These are phyloP conservation scores for Valencia hispanica DNA, from an alignment of 2,797 vertebrate species.

Conservation along the genomic window DNA sequence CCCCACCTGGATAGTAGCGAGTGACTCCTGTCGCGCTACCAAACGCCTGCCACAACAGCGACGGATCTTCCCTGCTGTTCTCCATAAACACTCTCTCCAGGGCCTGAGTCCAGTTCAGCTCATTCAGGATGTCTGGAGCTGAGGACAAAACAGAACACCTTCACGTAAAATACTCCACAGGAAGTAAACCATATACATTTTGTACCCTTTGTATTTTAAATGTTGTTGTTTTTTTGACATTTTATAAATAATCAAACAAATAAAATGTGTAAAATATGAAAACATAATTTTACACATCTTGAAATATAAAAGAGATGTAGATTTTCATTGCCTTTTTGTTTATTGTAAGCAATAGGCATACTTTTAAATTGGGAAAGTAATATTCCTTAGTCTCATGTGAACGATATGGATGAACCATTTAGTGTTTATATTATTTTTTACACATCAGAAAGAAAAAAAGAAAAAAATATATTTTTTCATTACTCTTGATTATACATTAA, in stretches of 20 bases:
- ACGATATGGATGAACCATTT: not conserved
- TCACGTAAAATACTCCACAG: not conserved
- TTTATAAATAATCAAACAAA: not conserved
- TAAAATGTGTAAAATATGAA: not conserved
- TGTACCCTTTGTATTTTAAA: not conserved
- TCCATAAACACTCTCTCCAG: conserved; percentile 94
- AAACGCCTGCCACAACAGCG: conserved; percentile 94
- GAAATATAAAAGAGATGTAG: not conserved
- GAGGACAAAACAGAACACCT: not conserved
- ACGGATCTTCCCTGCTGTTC: conserved; percentile 92
- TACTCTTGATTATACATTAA: not conserved
- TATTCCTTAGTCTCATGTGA: not conserved
- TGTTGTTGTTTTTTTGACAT: not conserved
- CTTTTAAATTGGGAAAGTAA: not conserved
- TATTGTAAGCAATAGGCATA: not conserved
- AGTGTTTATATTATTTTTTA: not conserved
- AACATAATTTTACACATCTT: not conserved
- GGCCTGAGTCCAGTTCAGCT: conserved; percentile 94
- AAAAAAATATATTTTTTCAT: not conserved
- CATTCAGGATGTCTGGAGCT: conserved; percentile 95
- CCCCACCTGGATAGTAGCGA: conserved; percentile 89
- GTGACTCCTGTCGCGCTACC: conserved; percentile 96
- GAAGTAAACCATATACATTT: not conserved
- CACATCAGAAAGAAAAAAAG: not conserved
- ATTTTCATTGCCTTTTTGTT: not conserved